Conservation (phyloP, 2,888 invertebrate genomes). For the Fabriciana adippe region DNA sequence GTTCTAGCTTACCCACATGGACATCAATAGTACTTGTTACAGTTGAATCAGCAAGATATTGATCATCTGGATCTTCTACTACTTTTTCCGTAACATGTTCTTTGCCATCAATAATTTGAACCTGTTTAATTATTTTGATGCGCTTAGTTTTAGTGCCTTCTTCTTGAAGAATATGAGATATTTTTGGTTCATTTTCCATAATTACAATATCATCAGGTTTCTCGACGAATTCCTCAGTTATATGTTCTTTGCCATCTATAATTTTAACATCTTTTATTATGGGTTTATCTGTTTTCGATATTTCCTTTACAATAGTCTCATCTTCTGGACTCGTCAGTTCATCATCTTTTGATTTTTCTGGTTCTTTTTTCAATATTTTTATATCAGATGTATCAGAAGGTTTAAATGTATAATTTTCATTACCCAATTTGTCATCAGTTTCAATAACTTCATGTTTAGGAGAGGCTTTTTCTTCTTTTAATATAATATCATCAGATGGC, state of each 20-base stretch:
- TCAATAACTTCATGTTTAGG: neutral
- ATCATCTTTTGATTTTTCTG: neutral
- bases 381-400: too few relatives aligned
- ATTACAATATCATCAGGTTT: conserved; percentile 46
- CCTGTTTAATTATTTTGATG: conserved; percentile 82
- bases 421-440: neutral
- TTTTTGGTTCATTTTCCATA: conserved; percentile 45
- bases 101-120: conserved; percentile 84
- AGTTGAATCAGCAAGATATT: conserved; percentile 27
- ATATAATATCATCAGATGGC: neutral
- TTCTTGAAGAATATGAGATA: conserved; percentile 43
- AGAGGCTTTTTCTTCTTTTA: neutral
- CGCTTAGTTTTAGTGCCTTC: conserved; percentile 62
- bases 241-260: conserved; percentile 91
- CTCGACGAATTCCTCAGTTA: conserved; percentile 87
- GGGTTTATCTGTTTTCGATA: conserved; percentile 78
- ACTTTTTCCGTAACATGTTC: conserved; percentile 82
- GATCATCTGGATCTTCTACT: conserved; percentile 82
- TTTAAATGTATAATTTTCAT: neutral
- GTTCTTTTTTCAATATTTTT: neutral
- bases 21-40: conserved; percentile 10
- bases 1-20: conserved; percentile 29
- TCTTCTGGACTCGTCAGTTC: neutral
- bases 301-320: conserved; percentile 1
- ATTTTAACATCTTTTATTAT: conserved; percentile 89